Conservation (phyloP, 2,113 vertebrate species). For the Carassius carassius region DNA sequence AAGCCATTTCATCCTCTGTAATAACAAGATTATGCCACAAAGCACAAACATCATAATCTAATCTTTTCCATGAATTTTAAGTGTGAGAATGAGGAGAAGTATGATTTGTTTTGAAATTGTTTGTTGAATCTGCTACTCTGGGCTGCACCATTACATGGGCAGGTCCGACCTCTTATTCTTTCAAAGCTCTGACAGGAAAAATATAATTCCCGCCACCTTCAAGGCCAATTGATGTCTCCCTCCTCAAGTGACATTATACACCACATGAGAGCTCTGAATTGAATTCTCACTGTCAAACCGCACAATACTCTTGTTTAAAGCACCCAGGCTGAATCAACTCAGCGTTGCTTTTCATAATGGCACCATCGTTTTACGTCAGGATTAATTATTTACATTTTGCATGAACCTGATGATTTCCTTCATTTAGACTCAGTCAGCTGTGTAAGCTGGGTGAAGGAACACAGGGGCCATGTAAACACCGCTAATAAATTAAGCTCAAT, state of each 20-base stretch:
- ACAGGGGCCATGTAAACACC: constrained; percentile 66
- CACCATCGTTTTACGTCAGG: constrained; percentile 64
- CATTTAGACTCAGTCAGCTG: constrained; percentile 66
- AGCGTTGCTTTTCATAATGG: constrained; percentile 67
- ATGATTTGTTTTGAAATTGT: constrained; percentile 21
- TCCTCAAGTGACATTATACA: constrained; percentile 27
- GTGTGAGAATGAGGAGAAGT: not conserved
- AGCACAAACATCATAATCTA: not conserved
- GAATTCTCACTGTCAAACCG: constrained; percentile 43
- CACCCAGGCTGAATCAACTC: constrained; percentile 56
- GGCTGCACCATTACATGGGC: not conserved
- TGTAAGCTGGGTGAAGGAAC: constrained; percentile 62
- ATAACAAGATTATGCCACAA: constrained; percentile 26
- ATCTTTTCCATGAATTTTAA: constrained; percentile 36
- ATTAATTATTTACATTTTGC: constrained; percentile 75
- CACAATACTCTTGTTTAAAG: constrained; percentile 57
- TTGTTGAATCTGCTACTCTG: constrained; percentile 13
- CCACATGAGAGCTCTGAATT: constrained; percentile 40
- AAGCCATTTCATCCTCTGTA: constrained; percentile 17
- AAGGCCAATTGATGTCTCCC: constrained; percentile 30
- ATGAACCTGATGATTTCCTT: constrained; percentile 71
- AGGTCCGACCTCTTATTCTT: constrained; percentile 20
- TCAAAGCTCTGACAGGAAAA: constrained; percentile 32
- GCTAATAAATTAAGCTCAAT: constrained; percentile 77
- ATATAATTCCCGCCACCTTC: constrained; percentile 31